A percentile compares a stretch with the other conserved stretches of the same genome.
Conservation (phyloP, 2,797 vertebrate genomes). For the Vespertilio murinus region DNA sequence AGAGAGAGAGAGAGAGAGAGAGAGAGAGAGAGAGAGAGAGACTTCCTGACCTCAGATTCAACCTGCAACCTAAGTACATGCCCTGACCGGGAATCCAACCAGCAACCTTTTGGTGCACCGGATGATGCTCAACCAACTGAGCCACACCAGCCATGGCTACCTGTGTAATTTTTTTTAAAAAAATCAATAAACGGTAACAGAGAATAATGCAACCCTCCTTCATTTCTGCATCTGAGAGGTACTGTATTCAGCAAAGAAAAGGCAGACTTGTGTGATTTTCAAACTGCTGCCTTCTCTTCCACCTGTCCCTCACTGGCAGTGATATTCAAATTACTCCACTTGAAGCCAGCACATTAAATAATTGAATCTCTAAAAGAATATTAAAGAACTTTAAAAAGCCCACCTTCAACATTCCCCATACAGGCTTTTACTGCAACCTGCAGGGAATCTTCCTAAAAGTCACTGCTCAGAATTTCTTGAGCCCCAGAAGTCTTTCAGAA, state of each 20-base stretch:
- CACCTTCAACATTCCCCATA: constrained; percentile 32
- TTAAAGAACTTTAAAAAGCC: constrained; percentile 9
- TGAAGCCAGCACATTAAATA: constrained; percentile 45
- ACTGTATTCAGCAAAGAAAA: background rate
- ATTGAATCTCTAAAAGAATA: constrained; percentile 52
- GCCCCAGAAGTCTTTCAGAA: constrained; percentile 58
- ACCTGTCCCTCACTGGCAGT: background rate
- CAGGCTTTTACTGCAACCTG: constrained; percentile 25
- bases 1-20: no score
- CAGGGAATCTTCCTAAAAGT: constrained; percentile 51
- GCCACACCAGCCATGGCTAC: background rate
- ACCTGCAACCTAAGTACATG: no score
- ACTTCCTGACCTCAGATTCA: background rate
- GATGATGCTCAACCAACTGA: background rate
- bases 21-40: no score
- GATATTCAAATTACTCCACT: constrained; percentile 51
- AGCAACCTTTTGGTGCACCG: background rate
- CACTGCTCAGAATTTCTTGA: constrained; percentile 29
- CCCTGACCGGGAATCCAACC: background rate
- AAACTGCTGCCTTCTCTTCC: background rate
- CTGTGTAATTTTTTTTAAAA: background rate
- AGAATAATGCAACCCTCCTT: background rate
- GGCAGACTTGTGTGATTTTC: background rate
- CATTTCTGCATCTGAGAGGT: background rate
- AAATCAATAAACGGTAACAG: background rate